Base-by-base conservation (phyloP, 2,797 vertebrate species). In the Enteromius treurensis region DNA sequence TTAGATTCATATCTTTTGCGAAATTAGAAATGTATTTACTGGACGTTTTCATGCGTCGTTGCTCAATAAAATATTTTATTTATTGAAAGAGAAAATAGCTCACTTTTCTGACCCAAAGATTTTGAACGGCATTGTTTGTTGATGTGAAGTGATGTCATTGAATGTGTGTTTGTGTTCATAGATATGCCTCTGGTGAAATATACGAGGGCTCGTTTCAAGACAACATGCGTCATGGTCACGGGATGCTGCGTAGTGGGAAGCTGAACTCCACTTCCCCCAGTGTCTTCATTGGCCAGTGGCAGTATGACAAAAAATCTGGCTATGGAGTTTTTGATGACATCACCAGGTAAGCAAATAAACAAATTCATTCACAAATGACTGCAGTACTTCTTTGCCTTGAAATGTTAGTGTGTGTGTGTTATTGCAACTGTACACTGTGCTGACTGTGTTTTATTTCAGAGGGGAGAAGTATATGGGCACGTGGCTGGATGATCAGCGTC, bases 401-500 rank as follows among this genome's bases (percentile, higher is more conserved):
- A 73, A 51, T 47, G 58, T 29, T 58, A 26, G 26, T 26, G 26
- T 26, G 26, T 26, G 26, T 26, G 26, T 26, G 26, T 26, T n/a
- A n/a, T 3, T 7, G 23, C 10, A 26, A 5, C 1, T 70, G 34
- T 70, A n/a, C 32, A 14, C 17, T 29, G 11, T 21, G 5, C 3
- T 26, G 51, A 37, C 37, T 79, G 78, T 84, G 65, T 74, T 70
- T 65, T 29, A 21, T 73, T 1, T 49, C 90, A 99, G 98, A 88
- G 98, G 98, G 47, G 97, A 99, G 88, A 99, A 99, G 91, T 99
- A 96, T 85, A 99, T 99, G 97, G 98, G 98, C 42, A 96, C 95
- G 95, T 99, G 98, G 98, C 96, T 97, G 88, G 98, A 99, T 77
- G 96, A 99, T 82, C 88, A 92, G 78, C 95, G 97, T 42, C 97